phyloP scores from a whole-genome alignment of 2,113 vertebrate genomes.

The Sorex araneus region DNA sequence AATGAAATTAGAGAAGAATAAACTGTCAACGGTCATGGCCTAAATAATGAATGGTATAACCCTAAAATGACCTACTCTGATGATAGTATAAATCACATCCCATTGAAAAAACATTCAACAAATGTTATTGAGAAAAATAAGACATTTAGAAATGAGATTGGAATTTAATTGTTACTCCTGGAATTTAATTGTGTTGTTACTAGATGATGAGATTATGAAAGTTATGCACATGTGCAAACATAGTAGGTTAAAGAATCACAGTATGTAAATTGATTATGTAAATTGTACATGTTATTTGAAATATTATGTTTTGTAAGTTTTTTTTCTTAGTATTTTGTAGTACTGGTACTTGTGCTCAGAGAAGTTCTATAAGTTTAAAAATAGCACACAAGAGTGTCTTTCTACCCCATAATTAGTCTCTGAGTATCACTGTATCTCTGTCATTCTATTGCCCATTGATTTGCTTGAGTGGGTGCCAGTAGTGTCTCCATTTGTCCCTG shows the following conservation, averaged over 20 bases:
- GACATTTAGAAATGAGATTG: not conserved
- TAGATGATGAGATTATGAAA: not conserved
- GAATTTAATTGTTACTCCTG: not conserved
- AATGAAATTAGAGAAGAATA: not conserved
- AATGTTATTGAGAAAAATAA: slow-evolving; percentile 1
- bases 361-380: not conserved
- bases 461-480: too few species aligned
- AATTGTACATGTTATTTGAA: too few species aligned
- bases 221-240: not conserved
- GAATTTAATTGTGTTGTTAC: not conserved
- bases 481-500: too few species aligned
- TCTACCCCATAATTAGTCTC: not conserved
- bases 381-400: not conserved
- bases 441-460: too few species aligned
- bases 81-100: not conserved
- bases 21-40: not conserved
- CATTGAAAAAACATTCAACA: not conserved
- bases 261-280: too few species aligned
- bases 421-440: too few species aligned
- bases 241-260: not conserved
- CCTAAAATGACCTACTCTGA: not conserved
- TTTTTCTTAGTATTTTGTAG: too few species aligned
- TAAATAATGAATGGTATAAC: not conserved
- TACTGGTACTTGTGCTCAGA: too few species aligned
- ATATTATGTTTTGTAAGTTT: too few species aligned